Evolutionary conservation across 2,797 vertebrate genomes (phyloP).

Genomic region (Borostomias antarcticus): DNA sequence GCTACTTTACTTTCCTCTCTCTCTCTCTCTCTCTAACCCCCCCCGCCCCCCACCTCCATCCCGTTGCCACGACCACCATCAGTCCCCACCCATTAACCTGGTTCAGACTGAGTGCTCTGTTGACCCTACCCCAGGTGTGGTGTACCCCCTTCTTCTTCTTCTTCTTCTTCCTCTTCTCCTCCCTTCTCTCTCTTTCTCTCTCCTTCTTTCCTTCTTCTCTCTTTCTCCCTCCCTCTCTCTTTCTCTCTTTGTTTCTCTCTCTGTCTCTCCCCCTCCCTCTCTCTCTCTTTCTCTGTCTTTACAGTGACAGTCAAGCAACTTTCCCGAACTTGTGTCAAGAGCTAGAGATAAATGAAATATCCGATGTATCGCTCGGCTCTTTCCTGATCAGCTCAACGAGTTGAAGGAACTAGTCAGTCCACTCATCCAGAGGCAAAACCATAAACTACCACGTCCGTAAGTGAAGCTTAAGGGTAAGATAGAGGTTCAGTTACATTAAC

Average conservation of each 20-base stretch:
- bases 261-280: conserved; percentile 11
- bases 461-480: too few relatives aligned
- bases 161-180: conserved; percentile 17
- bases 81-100: conserved; percentile 61
- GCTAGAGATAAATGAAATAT: too few relatives aligned
- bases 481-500: too few relatives aligned
- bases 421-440: too few relatives aligned
- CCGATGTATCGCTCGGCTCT: too few relatives aligned
- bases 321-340: too few relatives aligned
- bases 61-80: not conserved
- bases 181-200: not conserved
- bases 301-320: too few relatives aligned
- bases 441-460: too few relatives aligned
- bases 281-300: not conserved
- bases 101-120: conserved; percentile 60
- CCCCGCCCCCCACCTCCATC: conserved; percentile 8
- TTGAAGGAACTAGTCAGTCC: too few relatives aligned
- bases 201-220: not conserved
- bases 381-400: too few relatives aligned
- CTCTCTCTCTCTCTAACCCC: not conserved
- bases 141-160: conserved; percentile 39
- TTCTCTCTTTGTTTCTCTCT: not conserved
- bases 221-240: not conserved
- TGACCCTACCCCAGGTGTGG: conserved; percentile 64
- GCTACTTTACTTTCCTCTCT: conserved; percentile 41